phyloP scores from a whole-genome alignment of 1,140 invertebrate species.

The Megalopta genalis region DNA sequence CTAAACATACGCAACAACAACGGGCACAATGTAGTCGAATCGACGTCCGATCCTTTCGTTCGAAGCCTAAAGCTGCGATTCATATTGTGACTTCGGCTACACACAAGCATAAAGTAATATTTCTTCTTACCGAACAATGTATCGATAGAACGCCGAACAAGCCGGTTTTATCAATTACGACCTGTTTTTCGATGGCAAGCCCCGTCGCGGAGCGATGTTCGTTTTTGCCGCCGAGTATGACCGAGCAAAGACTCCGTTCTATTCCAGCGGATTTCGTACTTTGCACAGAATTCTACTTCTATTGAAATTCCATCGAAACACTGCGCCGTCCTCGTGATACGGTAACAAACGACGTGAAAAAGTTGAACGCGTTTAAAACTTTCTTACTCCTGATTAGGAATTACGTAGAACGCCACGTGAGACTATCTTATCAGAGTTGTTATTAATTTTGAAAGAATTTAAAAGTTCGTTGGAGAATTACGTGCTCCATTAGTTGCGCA shows the following conservation, averaged over 20 bases:
- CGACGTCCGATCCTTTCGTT: background rate
- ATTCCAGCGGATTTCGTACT: background rate
- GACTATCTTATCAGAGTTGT: background rate
- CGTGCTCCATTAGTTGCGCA: background rate
- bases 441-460: background rate
- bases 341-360: background rate
- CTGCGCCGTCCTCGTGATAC: background rate
- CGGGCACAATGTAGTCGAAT: conserved; percentile 2
- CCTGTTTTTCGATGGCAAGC: background rate
- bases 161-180: background rate
- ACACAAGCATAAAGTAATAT: conserved; percentile 21
- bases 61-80: background rate
- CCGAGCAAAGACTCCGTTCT: background rate
- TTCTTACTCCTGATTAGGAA: background rate
- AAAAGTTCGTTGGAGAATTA: background rate
- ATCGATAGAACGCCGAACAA: background rate
- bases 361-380: background rate
- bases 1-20: conserved; percentile 56
- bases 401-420: background rate
- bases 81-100: background rate
- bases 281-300: background rate
- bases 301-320: background rate
- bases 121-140: background rate
- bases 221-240: background rate
- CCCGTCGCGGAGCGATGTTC: background rate